A percentile compares a stretch with the other conserved stretches of the same genome.
phyloP scores from a whole-genome alignment of 2,888 invertebrate genomes.

The Entomobrya proxima region DNA sequence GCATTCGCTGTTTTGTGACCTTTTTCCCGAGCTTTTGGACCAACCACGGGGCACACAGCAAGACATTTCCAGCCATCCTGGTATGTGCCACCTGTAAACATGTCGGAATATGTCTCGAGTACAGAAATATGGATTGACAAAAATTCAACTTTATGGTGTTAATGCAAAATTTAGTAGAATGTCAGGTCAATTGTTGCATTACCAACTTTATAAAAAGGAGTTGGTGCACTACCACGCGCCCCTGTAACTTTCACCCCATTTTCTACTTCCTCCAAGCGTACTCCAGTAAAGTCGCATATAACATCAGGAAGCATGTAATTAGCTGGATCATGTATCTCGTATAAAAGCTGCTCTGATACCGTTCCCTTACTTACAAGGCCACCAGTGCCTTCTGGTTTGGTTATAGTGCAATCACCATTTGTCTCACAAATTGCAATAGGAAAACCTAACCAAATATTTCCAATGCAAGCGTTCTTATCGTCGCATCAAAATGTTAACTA shows the following conservation, averaged over 20 bases:
- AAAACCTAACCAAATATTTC: constrained; percentile 77
- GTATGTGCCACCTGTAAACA: constrained; percentile 78
- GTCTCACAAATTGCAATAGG: constrained; percentile 78
- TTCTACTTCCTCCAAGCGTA: constrained; percentile 75
- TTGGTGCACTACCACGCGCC: constrained; percentile 78
- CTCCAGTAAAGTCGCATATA: constrained; percentile 78
- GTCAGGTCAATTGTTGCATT: constrained; percentile 12
- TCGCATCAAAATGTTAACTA: not conserved
- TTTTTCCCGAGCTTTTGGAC: constrained; percentile 78
- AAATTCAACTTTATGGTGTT: no score
- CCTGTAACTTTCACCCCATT: constrained; percentile 78
- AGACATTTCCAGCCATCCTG: constrained; percentile 78
- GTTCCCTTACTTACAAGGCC: constrained; percentile 78
- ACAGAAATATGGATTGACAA: no score
- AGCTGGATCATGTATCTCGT: constrained; percentile 79
- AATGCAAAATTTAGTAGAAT: not conserved
- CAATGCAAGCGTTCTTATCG: not conserved
- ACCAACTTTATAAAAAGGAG: constrained; percentile 78
- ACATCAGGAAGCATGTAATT: constrained; percentile 79
- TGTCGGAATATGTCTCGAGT: no score
- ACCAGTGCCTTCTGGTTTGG: constrained; percentile 79
- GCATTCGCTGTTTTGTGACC: constrained; percentile 78
- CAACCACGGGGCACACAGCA: constrained; percentile 78
- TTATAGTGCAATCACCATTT: constrained; percentile 78
- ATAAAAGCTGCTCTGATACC: constrained; percentile 79